phyloP scores from a whole-genome alignment of 2,113 vertebrate genomes.

The Elephas maximus region DNA sequence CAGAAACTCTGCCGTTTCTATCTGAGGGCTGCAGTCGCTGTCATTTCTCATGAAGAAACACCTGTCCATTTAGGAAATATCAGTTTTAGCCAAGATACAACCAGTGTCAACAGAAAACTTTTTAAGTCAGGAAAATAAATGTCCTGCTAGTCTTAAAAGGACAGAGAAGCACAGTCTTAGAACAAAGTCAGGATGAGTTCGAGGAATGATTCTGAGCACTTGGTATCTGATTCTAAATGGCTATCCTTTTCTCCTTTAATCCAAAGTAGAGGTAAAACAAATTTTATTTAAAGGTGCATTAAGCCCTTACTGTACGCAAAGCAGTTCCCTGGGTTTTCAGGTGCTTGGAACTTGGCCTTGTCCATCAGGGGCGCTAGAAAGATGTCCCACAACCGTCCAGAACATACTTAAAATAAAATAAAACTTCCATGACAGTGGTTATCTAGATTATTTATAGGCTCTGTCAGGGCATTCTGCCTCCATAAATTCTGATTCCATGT shows the following conservation, averaged over 20 bases:
- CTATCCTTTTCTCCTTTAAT: not conserved
- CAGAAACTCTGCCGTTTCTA: not conserved
- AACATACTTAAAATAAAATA: not conserved
- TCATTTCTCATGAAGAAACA: not conserved
- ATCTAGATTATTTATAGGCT: not conserved
- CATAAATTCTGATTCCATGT: not conserved
- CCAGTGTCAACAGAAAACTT: not conserved
- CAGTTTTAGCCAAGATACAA: not conserved
- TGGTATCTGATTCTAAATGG: not conserved
- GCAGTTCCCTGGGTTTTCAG: not conserved
- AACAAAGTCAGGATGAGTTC: not conserved
- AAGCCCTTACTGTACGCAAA: not conserved
- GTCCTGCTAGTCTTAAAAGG: not conserved
- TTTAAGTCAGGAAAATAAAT: constrained; percentile 22
- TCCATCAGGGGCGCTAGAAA: not conserved
- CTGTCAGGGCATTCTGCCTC: not conserved
- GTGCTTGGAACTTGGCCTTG: not conserved
- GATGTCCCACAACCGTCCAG: not conserved
- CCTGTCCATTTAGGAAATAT: not conserved
- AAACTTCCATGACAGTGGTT: not conserved
- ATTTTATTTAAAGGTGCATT: not conserved
- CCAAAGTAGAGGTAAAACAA: not conserved
- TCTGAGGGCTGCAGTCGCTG: not conserved
- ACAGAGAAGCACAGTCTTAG: not conserved
- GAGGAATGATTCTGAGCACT: not conserved